Evolutionary conservation across 2,797 vertebrate species (phyloP), one percentile per base, ranked within the genome.

Genomic region (Centropyge bicolor): DNA sequence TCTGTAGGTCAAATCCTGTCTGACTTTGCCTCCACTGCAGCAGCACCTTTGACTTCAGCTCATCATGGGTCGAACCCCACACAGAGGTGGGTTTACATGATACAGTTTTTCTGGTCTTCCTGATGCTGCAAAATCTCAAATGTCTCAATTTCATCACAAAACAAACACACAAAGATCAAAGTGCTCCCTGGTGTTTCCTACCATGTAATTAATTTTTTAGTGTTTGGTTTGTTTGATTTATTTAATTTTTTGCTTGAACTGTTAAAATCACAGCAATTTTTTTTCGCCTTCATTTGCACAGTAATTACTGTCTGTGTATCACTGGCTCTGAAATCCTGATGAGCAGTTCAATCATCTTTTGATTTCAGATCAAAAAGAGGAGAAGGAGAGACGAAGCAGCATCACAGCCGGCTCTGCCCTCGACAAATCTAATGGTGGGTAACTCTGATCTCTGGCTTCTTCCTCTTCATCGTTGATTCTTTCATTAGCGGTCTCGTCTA

Each of bases 291-390:
- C 57, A 40, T 61, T 84, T 62, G 69, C 65, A 45, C 70, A 76
- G 56, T 78, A 81, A 90, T 89, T 81, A 74, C 67, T 64, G 65
- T 69, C 49, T 88, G 64, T 45, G 20, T 81, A 70, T 86, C 69
- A 80, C 60, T 17, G 61, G 61, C 67, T 75, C 20, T 59, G 48
- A 72, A 55, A 76, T 84, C 76, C 79, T 74, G 65, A 84, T 84
- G 75, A 76, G 78, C 36, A 11, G 22, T 82, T 84, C 65, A 89
- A 89, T 88, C 74, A 78, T 89, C 49, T 93, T 95, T 91, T 92
- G 92, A 93, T 95, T 95, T 84, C 94, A 98, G 97, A 97, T 93
- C 95, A 95, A 85, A 97, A 95, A 94, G 95, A 95, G 90, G 90
- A 93, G 91, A 96, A 96, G 91, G 96, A 97, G 88, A 96, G 94